These are phyloP conservation scores for Sycobia sp. DNA, from an alignment of 1,140 invertebrate genomes.

Conservation along the genomic window DNA sequence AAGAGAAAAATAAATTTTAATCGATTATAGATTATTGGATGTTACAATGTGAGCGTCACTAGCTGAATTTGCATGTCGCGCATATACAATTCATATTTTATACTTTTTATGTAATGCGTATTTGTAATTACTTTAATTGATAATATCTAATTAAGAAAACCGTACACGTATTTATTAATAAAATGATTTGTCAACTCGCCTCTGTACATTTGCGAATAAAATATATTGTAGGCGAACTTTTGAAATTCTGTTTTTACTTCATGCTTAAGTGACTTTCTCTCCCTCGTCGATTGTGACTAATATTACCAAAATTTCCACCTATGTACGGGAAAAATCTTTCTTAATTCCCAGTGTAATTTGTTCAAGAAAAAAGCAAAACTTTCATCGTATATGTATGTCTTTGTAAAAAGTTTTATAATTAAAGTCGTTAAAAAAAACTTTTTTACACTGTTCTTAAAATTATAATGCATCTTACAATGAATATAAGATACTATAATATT, in stretches of 20 bases:
- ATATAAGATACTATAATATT: neutral
- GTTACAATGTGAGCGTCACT: neutral
- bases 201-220: constrained; percentile 51
- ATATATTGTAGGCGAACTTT: constrained; percentile 39
- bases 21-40: neutral
- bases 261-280: neutral
- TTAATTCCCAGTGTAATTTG: neutral
- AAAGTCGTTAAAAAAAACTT: constrained; percentile 8
- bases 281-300: neutral
- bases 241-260: constrained; percentile 15
- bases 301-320: neutral
- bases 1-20: neutral
- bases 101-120: constrained; percentile 20
- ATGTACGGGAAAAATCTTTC: neutral
- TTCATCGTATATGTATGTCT: neutral
- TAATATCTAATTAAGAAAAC: constrained; percentile 44
- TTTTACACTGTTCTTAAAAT: neutral
- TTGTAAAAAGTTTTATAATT: constrained; percentile 26
- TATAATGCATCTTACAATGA: too few species aligned
- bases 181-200: constrained; percentile 41
- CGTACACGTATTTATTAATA: constrained; percentile 56
- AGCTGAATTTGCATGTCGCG: constrained; percentile 1
- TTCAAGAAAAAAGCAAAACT: neutral
- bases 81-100: constrained; percentile 37
- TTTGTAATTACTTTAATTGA: constrained; percentile 45